Evolutionary conservation across 2,888 invertebrate species (phyloP), one percentile per base, ranked within the genome.

Genomic region (Leptinotarsa haldemani): DNA sequence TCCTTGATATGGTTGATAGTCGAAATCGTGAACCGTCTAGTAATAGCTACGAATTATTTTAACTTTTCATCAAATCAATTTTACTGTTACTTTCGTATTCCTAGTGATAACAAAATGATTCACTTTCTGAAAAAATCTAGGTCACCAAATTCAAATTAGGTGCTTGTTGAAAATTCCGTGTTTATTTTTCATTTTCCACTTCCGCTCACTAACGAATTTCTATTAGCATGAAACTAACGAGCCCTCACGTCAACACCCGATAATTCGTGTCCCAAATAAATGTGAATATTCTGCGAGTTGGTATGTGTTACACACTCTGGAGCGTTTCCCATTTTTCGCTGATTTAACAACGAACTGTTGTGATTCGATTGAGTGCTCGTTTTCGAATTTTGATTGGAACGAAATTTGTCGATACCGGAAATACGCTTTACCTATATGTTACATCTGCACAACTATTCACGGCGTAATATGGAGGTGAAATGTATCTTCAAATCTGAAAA

Each of bases 261-360:
- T 61, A 40, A 61, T 61, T 61, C 61, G 7, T 15, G 25, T 61
- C 7, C 25, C 40, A 30, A 61, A 30, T 61, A 40, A 61, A 61
- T 61, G 16, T 61, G 61, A 61, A 30, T 30, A 40, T 25, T n/a
- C 16, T 30, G n/a, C 4, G n/a, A 16, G 61, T n/a, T 30, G 30
- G 30, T 12, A 30, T 20, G 20, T 56, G 22, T 22, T 56, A 56
- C 40, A 61, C 40, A 61, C 61, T 61, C 61, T 30, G 61, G 61
- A 61, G 61, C 40, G 40, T 61, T 61, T 30, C 61, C 40, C 61
- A 61, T 61, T 40, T 61, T 61, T 61, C 61, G 61, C n/a, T n/a
- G 61, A 61, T 61, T 61, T 61, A 56, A 30, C 61, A 25, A n/a
- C 30, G n/a, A 61, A n/a, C 40, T 30, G 13, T 56, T 30, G 13